These are phyloP conservation scores for Neodiprion virginianus DNA, from an alignment of 1,140 invertebrate genomes.

Conservation along the genomic window DNA sequence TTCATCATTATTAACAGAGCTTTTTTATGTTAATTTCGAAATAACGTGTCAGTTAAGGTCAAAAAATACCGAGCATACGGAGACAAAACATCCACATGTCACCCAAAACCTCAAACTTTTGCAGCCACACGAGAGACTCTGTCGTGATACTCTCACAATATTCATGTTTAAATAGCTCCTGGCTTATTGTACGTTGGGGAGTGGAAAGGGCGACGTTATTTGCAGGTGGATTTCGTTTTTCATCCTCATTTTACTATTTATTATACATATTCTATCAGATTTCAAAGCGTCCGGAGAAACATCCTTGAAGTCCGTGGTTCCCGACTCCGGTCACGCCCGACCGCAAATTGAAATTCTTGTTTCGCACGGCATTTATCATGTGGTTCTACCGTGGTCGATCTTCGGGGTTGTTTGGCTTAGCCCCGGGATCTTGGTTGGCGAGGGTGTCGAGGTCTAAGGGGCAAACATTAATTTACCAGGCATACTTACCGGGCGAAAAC, in stretches of 20 bases:
- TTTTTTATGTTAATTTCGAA: no score
- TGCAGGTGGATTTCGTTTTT: no score
- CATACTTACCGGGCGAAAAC: background rate
- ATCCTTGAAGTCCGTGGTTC: slow-evolving; percentile 28
- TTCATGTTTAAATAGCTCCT: background rate
- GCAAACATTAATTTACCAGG: slow-evolving; percentile 1
- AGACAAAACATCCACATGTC: no score
- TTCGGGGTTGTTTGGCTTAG: slow-evolving; percentile 24
- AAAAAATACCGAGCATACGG: no score
- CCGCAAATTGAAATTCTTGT: slow-evolving; percentile 47
- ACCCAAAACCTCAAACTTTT: no score
- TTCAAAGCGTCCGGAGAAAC: background rate
- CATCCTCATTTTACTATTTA: no score
- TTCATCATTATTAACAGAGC: no score
- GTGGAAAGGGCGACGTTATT: background rate
- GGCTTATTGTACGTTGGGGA: background rate
- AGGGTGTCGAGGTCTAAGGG: background rate
- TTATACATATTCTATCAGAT: no score
- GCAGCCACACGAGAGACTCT: no score
- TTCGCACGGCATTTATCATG: slow-evolving; percentile 41
- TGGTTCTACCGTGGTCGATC: slow-evolving; percentile 30
- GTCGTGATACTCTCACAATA: no score
- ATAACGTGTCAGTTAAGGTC: no score
- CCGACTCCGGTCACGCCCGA: slow-evolving; percentile 32
- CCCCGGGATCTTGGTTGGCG: background rate